phyloP scores from a whole-genome alignment of 2,888 invertebrate species.

The Drosophila kambysellisi region DNA sequence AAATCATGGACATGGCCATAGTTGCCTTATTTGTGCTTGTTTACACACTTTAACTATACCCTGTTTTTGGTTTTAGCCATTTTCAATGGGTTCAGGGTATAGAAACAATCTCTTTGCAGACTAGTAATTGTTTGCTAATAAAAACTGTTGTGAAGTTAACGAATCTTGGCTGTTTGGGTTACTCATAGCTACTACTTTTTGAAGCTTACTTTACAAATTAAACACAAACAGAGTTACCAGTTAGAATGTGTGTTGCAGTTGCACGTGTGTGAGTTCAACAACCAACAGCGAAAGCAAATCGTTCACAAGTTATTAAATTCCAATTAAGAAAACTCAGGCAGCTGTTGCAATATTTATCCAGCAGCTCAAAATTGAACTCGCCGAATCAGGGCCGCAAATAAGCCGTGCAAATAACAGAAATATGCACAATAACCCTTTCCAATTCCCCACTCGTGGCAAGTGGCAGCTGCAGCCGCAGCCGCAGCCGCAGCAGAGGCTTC shows the following conservation, averaged over 20 bases:
- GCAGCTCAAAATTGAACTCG: conserved; percentile 43
- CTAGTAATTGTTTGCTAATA: not conserved
- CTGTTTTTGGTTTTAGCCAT: not conserved
- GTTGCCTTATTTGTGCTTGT: not conserved
- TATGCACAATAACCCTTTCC: conserved; percentile 1
- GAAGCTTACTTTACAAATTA: not conserved
- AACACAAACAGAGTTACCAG: not conserved
- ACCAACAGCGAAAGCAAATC: conserved; percentile 27
- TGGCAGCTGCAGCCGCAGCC: not conserved
- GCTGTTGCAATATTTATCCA: conserved; percentile 58
- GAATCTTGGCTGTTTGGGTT: not conserved
- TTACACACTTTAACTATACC: not conserved
- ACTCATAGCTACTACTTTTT: not conserved
- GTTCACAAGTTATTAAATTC: conserved; percentile 52
- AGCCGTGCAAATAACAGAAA: conserved; percentile 11
- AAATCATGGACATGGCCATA: no score
- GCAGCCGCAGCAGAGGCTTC: not conserved
- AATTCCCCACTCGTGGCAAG: not conserved
- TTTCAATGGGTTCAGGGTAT: not conserved
- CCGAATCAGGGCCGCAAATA: conserved; percentile 48
- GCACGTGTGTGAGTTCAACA: conserved; percentile 18
- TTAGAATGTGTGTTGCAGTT: not conserved
- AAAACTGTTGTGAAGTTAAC: not conserved
- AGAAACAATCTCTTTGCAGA: not conserved
- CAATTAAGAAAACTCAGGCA: conserved; percentile 46